Evolutionary conservation across 1,140 invertebrate genomes (phyloP), one percentile per base, ranked within the genome.

Genomic region (Dufourea novaeangliae): DNA sequence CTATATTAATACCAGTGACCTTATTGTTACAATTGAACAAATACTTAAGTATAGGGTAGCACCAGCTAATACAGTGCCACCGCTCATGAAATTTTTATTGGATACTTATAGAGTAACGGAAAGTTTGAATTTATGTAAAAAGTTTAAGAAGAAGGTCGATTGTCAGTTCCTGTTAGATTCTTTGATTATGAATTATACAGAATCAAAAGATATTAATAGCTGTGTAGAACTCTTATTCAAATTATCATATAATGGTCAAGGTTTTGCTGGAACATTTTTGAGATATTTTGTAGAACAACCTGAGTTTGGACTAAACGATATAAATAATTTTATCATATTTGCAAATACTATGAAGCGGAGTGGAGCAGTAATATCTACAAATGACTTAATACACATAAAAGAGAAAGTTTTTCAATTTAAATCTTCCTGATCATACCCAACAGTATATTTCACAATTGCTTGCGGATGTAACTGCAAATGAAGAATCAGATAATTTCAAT

Each of bases 21-120:
- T 93, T 0, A 83, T 92, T 79, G 85, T 88, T 25, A 80, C 93
- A 17, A 88, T 94, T 68, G 89, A 90, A 81, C 94, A 93, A 84
- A 90, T 95, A 32, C 78, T 89, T 46, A 87, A 92, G 34, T 73
- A 88, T 0, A 92, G 92, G 0, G 81, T 94, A 4, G 81, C 89
- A 11, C 78, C 90, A 0, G 84, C 82, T 8, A 84, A 83, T 5
- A 86, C 92, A 6, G 72, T 94, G 11, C 93, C 92, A 11, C 93
- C 94, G 0, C 86, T 95, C 74, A 84, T 94, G 81, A 84, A 85
- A 10, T 91, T 91, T 12, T 76, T 94, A 3, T 63, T 95, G 22
- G 88, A 88, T 34, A 88, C 89, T 0, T 91, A 91, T 7, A 89
- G 93, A 84, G 80, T 93, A 0, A 88, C 90, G 59, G 88, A 90